These are phyloP conservation scores for Drosophila simulans DNA, from an alignment of 1,140 invertebrate genomes.

Conservation along the genomic window DNA sequence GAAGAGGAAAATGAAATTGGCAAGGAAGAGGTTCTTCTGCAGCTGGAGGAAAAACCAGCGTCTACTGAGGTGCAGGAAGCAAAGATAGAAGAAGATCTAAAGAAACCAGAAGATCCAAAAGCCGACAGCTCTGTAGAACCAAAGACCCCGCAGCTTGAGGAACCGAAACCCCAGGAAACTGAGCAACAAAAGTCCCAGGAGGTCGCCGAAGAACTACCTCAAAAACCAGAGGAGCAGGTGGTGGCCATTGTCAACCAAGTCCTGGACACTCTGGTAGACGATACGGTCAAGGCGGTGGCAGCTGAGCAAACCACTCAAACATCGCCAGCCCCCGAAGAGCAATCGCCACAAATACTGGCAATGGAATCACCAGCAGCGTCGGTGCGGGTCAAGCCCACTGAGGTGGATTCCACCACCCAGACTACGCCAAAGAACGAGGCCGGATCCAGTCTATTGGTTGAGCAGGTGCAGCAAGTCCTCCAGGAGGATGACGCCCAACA, in stretches of 20 bases:
- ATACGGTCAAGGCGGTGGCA: conserved; percentile 63
- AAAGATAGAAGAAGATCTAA: neutral
- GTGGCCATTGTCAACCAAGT: conserved; percentile 74
- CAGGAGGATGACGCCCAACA: conserved; percentile 16
- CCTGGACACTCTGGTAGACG: conserved; percentile 65
- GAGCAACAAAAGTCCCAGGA: neutral
- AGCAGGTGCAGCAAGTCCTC: conserved; percentile 24
- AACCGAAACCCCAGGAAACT: neutral
- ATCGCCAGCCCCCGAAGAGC: conserved; percentile 34
- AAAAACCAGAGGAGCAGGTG: conserved; percentile 43
- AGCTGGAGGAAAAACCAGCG: neutral
- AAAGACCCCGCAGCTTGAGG: too few relatives aligned
- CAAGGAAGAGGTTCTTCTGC: neutral
- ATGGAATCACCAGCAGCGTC: conserved; percentile 13
- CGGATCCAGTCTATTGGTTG: conserved; percentile 12
- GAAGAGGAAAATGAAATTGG: neutral
- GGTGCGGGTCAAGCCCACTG: conserved; percentile 57
- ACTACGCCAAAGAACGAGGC: conserved; percentile 77
- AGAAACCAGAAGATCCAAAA: neutral
- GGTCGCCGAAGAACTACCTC: neutral
- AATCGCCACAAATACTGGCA: conserved; percentile 7
- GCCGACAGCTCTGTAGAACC: too few relatives aligned
- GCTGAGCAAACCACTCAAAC: conserved; percentile 63
- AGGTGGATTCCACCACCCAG: conserved; percentile 79
- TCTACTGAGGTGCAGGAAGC: neutral